Conservation (phyloP, 2,888 invertebrate genomes). For the Oscheius sp. region DNA sequence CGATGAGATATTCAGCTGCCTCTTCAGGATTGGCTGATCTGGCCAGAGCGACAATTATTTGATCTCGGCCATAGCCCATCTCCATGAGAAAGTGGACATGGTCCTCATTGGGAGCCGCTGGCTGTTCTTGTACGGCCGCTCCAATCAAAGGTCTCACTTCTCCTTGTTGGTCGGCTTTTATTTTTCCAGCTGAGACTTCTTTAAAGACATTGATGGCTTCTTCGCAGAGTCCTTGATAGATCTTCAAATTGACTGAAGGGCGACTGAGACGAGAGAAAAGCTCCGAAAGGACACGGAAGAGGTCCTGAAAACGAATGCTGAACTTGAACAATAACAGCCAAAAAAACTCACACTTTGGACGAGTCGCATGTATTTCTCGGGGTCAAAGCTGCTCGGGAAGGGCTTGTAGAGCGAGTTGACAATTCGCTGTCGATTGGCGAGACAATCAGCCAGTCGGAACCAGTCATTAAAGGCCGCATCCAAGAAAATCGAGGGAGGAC, state of each 20-base stretch:
- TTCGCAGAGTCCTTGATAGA: constrained; percentile 40
- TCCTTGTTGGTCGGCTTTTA: constrained; percentile 28
- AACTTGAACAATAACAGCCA: neutral
- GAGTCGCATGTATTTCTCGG: constrained; percentile 35
- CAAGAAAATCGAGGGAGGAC: constrained; percentile 26
- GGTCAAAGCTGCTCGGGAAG: constrained; percentile 26
- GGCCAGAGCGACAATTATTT: constrained; percentile 47
- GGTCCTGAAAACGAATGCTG: constrained; percentile 27
- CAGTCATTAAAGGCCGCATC: constrained; percentile 40
- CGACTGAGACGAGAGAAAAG: constrained; percentile 32
- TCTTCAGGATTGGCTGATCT: constrained; percentile 25
- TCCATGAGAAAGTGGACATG: constrained; percentile 45
- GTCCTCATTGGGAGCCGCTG: neutral
- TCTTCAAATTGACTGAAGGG: constrained; percentile 34
- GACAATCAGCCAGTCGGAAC: constrained; percentile 43
- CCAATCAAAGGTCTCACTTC: no score
- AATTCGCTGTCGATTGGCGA: constrained; percentile 32
- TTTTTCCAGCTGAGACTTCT: constrained; percentile 37
- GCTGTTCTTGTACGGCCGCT: neutral
- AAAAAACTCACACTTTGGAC: constrained; percentile 31
- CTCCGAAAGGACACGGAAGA: constrained; percentile 32
- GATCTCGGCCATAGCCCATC: constrained; percentile 58
- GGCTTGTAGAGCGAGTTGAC: constrained; percentile 17
- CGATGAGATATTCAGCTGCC: constrained; percentile 39
- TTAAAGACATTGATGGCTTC: constrained; percentile 48